Evolutionary conservation across 2,888 invertebrate genomes (phyloP), one percentile per base, ranked within the genome.

Genomic region (Lamellibrachia satsuma): DNA sequence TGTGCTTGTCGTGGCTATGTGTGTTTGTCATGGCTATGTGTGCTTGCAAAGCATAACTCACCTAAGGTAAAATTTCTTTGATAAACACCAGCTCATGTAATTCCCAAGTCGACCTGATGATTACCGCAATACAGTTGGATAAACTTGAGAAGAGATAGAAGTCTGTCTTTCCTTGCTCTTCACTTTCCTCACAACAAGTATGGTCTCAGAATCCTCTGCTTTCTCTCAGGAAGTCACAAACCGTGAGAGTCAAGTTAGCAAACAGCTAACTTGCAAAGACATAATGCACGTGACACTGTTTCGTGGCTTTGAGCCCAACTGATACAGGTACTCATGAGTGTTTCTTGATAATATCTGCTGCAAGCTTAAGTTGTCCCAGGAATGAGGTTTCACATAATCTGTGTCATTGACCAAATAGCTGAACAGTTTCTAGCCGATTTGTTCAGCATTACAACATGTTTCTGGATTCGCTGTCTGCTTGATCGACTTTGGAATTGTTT

Each of bases 401-500:
- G 75, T 75, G 75, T 75, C 75, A 75, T n/a, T 75, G 75, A 75
- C 75, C 75, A 75, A 60, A 75, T n/a, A n/a, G 15, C 75, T 75
- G 75, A 22, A 22, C 75, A 22, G 22, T n/a, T 22, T 15, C 60
- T 39, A 39, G 39, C 39, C 39, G 11, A 6, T 75, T 22, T 22
- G 22, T n/a, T 75, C 6, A 6, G n/a, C 75, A 75, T 22, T 75
- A 75, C 22, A 22, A 75, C 75, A 75, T 6, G n/a, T n/a, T 75
- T 22, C 4, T 75, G 75, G 75, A 75, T n/a, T 22, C 15, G 15
- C 4, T 3, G 22, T 22, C 22, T 75, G 75, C 15, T 75, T 75
- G 22, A 22, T n/a, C n/a, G 75, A n/a, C 15, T 75, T 6, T 3
- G 75, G 15, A 75, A 22, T 75, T 75, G 75, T 15, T 75, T 75